Percentiles rank a stretch among this genome's conserved stretches.
Evolutionary conservation across 2,888 invertebrate genomes (phyloP).

Genomic region (Ophraella communa): DNA sequence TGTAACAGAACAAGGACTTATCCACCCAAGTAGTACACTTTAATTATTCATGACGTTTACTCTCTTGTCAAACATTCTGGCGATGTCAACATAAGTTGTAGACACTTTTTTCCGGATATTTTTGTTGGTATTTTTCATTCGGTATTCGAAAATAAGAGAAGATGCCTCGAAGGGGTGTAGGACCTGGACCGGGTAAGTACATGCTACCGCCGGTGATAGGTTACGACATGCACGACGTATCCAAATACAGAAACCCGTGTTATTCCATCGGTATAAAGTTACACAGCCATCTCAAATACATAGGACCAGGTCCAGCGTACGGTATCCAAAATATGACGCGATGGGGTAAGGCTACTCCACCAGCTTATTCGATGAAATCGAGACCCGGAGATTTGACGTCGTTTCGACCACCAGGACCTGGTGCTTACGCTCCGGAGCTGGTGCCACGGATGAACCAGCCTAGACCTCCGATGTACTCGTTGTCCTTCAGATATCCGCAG

Average conservation of each 20-base stretch:
- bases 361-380: slow-evolving; percentile 60
- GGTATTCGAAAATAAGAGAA: slow-evolving; percentile 14
- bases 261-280: slow-evolving; percentile 66
- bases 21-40: too few relatives aligned
- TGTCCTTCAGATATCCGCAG: slow-evolving; percentile 60
- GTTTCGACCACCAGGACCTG: slow-evolving; percentile 67
- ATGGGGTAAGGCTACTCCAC: slow-evolving; percentile 59
- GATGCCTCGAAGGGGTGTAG: slow-evolving; percentile 52
- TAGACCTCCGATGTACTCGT: slow-evolving; percentile 66
- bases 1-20: too few relatives aligned
- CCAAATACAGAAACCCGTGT: slow-evolving; percentile 68
- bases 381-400: slow-evolving; percentile 45
- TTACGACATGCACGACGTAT: slow-evolving; percentile 67
- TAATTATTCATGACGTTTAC: background rate
- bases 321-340: slow-evolving; percentile 63
- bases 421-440: slow-evolving; percentile 68
- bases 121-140: slow-evolving; percentile 12
- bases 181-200: slow-evolving; percentile 74
- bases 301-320: slow-evolving; percentile 60
- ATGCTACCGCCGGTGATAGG: slow-evolving; percentile 68
- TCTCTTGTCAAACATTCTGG: background rate
- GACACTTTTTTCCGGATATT: background rate
- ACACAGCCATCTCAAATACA: slow-evolving; percentile 32
- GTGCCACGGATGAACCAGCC: slow-evolving; percentile 63
- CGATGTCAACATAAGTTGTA: background rate